Base-by-base conservation (phyloP, 2,888 invertebrate genomes). In the Fragum whitleyi region DNA sequence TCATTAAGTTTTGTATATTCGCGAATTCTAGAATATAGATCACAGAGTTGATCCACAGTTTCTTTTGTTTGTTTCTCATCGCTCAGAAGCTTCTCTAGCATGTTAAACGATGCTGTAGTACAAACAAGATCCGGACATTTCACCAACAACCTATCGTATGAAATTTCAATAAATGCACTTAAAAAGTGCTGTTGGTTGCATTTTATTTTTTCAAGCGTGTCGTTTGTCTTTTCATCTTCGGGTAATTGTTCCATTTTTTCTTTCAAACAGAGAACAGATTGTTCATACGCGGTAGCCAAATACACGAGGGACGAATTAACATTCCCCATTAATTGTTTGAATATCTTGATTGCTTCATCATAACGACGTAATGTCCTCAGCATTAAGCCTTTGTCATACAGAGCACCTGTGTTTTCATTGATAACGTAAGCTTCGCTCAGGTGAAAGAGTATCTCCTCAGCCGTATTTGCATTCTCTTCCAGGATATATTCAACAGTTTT, bases 231-330 rank as follows among this genome's bases (percentile, higher is more conserved):
- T 14, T 62, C 47, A 6, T 9, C 14, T 1, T 53, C 53, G 7
- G n/a, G n/a, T 3, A 53, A n/a, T 0, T 53, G 21, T 29, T 61
- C 62, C 7, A 29, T 2, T 11, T 29, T 47, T 26, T 74, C 67
- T 28, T 57, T 29, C 39, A 79, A 28, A 29, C 79, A 79, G n/a
- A 70, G 42, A 0, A 62, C 79, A 28, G 79, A 70, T 57, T 79
- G 79, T 36, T 79, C 79, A 65, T 70, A 79, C 5, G 79, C 69
- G 42, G 70, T 74, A 70, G 79, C 61, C n/a, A 74, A 39, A 2
- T 28, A 51, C 2, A 79, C 57, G 32, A 67, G 67, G 16, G 74
- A 67, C 26, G 39, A 47, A 29, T n/a, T 14, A n/a, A 11, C 29
- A 42, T 71, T 55, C 42, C 36, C 42, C 7, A 79, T 47, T 9